Evolutionary conservation across 2,888 invertebrate genomes (phyloP), one percentile per base, ranked within the genome.

Genomic region (Nemotelus pantherinus): DNA sequence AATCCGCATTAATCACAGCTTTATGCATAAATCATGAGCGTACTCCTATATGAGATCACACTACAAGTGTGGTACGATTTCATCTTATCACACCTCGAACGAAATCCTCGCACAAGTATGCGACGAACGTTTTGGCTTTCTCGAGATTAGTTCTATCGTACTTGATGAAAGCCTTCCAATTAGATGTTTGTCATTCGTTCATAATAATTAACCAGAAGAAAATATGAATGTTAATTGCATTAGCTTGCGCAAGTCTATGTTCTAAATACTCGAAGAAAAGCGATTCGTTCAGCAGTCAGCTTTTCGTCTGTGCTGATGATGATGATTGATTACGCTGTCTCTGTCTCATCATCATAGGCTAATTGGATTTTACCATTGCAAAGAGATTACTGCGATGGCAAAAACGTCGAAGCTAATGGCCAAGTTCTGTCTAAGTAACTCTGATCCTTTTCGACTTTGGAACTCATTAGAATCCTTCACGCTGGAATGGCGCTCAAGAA

Each of bases 11-110:
- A 25, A 25, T 25, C 48, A 67, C 67, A 48, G 10, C 6, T 48
- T 48, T 48, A 67, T 67, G 67, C 67, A 67, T 67, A 67, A 67
- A 47, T 44, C 67, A 67, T 67, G 67, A 67, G 39, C 67, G n/a
- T 5, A n/a, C n/a, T 25, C n/a, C 10, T 10, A 57, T 57, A 57
- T 57, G 10, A 25, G 57, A 5, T 9, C 25, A 25, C 25, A 25
- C 25, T 25, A 57, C 10, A 57, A 25, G 57, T 25, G 50, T 67
- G 41, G 41, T 3, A 50, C n/a, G 47, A 2, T 67, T 4, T 39
- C 67, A n/a, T n/a, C 44, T 64, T 10, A 6, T 2, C 43, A 10
- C 43, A 44, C 2, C 6, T 44, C 45, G 45, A 4, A 10, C 10
- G 10, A 57, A 7, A 57, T 57, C 57, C 57, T 7, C 57, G 2